Conservation (phyloP, 2,113 vertebrate species). For the Gulo gulo region DNA sequence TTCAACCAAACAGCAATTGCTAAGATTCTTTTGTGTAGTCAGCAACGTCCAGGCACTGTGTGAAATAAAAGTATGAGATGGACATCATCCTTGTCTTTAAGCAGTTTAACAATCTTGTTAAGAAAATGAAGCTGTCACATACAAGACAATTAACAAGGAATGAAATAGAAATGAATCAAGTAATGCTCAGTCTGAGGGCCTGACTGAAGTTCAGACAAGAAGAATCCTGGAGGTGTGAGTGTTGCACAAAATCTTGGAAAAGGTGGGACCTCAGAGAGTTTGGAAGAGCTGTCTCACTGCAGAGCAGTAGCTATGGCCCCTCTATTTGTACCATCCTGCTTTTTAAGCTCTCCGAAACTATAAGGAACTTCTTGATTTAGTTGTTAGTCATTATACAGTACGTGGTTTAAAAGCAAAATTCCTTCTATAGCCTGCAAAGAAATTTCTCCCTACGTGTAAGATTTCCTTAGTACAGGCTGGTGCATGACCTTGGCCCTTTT, state of each 20-base stretch:
- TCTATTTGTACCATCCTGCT: neutral
- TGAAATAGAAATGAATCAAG: neutral
- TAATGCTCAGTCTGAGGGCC: neutral
- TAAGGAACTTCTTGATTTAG: neutral
- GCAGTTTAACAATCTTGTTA: neutral
- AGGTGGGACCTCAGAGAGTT: neutral
- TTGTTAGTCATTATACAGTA: neutral
- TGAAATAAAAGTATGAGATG: neutral
- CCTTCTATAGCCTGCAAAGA: neutral
- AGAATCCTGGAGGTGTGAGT: neutral
- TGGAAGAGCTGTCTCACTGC: neutral
- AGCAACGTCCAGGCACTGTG: neutral
- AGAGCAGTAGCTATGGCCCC: neutral
- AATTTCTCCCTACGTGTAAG: neutral
- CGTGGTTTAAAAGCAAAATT: neutral
- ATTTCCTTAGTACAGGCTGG: neutral
- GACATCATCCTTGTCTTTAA: neutral
- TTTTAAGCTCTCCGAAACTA: neutral
- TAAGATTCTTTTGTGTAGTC: slow-evolving; percentile 6
- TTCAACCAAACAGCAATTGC: slow-evolving; percentile 44
- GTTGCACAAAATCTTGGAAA: neutral
- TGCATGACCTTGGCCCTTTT: neutral
- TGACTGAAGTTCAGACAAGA: neutral
- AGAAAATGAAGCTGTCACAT: neutral
- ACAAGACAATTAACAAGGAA: neutral